Evolutionary conservation across 1,140 invertebrate species (phyloP).

Genomic region (Globodera rostochiensis): DNA sequence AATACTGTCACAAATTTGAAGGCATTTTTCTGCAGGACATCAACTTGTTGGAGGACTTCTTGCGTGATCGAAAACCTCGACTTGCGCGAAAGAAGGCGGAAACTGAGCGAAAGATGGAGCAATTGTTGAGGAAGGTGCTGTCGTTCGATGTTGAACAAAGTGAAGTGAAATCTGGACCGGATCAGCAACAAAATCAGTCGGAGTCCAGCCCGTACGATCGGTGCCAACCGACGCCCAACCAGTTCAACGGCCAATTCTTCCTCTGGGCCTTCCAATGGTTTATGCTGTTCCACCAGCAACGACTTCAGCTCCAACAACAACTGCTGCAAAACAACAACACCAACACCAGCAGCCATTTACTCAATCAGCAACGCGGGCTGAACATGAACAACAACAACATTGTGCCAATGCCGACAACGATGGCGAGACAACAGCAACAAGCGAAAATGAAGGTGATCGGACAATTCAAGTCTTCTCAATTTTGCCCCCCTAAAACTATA

Average conservation of each 20-base stretch:
- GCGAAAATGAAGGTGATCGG: slow-evolving; percentile 20
- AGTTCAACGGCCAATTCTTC: background rate
- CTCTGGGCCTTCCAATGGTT: background rate
- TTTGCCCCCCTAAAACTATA: background rate
- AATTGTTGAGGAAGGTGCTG: background rate
- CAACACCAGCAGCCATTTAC: no score
- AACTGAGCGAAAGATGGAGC: background rate
- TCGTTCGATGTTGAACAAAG: background rate
- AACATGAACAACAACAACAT: background rate
- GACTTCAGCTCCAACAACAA: background rate
- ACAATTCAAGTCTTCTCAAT: no score
- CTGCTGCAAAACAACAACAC: background rate
- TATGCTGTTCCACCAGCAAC: background rate
- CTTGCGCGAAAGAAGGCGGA: background rate
- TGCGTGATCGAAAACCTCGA: background rate
- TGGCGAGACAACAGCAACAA: slow-evolving; percentile 1
- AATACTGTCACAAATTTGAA: no score
- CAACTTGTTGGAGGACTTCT: background rate
- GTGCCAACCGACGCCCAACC: no score
- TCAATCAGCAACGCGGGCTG: no score
- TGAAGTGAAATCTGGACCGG: background rate
- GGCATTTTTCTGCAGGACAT: background rate
- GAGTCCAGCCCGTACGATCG: no score
- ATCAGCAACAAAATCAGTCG: background rate
- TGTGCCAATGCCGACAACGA: no score